These are phyloP conservation scores for Dusona sp. DNA, from an alignment of 2,888 invertebrate species.

Conservation along the genomic window DNA sequence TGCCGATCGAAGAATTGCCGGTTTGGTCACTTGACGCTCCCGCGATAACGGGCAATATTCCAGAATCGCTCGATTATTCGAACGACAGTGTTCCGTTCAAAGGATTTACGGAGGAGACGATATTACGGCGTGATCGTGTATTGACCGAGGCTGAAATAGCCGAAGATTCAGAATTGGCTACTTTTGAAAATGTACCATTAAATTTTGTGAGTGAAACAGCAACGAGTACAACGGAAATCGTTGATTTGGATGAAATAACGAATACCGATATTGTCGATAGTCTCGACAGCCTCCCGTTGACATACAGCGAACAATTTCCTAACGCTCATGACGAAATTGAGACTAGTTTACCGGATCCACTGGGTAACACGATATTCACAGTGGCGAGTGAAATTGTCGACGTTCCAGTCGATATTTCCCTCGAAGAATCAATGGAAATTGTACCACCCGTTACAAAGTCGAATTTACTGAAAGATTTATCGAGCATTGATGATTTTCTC, in stretches of 20 bases:
- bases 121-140: constrained; percentile 45
- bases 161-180: constrained; percentile 27
- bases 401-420: constrained; percentile 5
- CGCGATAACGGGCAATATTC: constrained; percentile 14
- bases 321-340: constrained; percentile 35
- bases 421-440: not conserved
- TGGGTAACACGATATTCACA: constrained; percentile 42
- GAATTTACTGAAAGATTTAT: constrained; percentile 2
- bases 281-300: constrained; percentile 18
- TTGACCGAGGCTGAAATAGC: constrained; percentile 56
- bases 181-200: constrained; percentile 17
- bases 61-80: constrained; percentile 38
- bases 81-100: constrained; percentile 50
- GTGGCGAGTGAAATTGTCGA: constrained; percentile 44
- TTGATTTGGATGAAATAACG: constrained; percentile 33
- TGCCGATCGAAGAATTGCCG: constrained; percentile 40
- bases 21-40: constrained; percentile 47
- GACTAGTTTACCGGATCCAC: constrained; percentile 50
- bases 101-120: constrained; percentile 56
- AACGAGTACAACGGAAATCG: not conserved
- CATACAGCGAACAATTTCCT: constrained; percentile 42
- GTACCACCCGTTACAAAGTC: not conserved
- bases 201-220: constrained; percentile 14
- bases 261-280: constrained; percentile 10
- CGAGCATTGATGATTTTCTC: not conserved